Base-by-base conservation (phyloP, 2,113 vertebrate genomes). In the Phrynocephalus versicolor region DNA sequence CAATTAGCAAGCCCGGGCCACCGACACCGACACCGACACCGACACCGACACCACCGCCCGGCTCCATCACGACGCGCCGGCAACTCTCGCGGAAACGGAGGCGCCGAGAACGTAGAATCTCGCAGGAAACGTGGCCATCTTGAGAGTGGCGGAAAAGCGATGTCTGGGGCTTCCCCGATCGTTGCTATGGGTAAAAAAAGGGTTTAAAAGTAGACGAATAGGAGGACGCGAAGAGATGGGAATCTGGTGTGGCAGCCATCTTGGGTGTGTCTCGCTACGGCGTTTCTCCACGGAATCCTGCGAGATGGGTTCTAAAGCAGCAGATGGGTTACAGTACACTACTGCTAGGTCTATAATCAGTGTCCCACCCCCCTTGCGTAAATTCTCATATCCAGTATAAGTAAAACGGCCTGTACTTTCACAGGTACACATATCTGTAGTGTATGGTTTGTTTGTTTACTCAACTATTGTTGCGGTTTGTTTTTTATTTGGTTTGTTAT, bases 61-160 rank as follows among this genome's bases (percentile, higher is more conserved):
- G 95, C 89, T 98, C 98, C 98, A 98, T 98, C 92, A 94, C 96
- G 93, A 88, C 79, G 88, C 90, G 85, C 76, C 90, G 91, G 83
- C 65, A 87, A 58, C 64, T 93, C 78, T 86, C 84, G 84, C 84
- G 76, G 21, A 2, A 79, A 45, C 1, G 60, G 37, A 64, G 77
- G 35, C 39, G 8, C 39, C 14, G 19, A 15, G 57, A 35, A 5
- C 57, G 18, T 13, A 64, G 69, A 35, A 30, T 74, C 58, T 30
- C 77, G 12, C 78, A 35, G 84, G 87, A 37, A 90, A 84, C 74
- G 75, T 51, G 86, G 91, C 95, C 96, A 95, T 94, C 12, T 89
- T 90, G 77, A 89, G 95, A 92, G 95, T 92, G 95, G 94, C 94
- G 81, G 13, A 55, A 70, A 23, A 6, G 7, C 14, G 0, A 16